Conservation (phyloP, 2,797 vertebrate genomes). For the Hemibagrus guttatus region DNA sequence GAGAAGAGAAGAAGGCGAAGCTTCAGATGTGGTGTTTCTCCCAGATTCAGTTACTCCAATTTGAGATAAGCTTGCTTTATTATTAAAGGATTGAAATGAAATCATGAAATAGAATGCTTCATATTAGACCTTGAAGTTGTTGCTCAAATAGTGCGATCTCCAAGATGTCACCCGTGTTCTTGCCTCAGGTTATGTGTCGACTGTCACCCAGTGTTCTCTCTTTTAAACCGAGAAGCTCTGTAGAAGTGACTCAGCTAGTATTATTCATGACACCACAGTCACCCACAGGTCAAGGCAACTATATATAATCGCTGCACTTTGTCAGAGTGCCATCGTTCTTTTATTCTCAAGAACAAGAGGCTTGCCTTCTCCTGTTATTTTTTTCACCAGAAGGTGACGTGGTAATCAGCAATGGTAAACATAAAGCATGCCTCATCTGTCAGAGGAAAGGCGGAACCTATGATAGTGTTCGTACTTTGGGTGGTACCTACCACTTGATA, state of each 20-base stretch:
- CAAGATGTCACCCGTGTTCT: background rate
- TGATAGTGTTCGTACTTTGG: background rate
- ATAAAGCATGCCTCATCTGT: slow-evolving; percentile 10
- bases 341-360: background rate
- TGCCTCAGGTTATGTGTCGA: background rate
- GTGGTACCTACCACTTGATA: background rate
- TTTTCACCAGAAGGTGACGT: background rate
- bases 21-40: background rate
- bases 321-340: background rate
- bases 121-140: background rate
- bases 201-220: background rate
- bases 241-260: slow-evolving; percentile 18
- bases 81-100: too few relatives aligned
- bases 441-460: background rate
- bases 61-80: background rate
- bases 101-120: background rate
- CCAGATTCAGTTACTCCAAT: background rate
- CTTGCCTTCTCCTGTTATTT: background rate
- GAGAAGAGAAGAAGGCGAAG: background rate
- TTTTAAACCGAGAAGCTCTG: background rate
- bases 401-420: background rate
- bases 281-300: background rate
- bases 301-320: background rate
- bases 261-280: background rate
- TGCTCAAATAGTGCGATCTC: background rate